These are phyloP conservation scores for Copidosoma floridanum DNA, from an alignment of 1,140 invertebrate genomes.

Conservation along the genomic window DNA sequence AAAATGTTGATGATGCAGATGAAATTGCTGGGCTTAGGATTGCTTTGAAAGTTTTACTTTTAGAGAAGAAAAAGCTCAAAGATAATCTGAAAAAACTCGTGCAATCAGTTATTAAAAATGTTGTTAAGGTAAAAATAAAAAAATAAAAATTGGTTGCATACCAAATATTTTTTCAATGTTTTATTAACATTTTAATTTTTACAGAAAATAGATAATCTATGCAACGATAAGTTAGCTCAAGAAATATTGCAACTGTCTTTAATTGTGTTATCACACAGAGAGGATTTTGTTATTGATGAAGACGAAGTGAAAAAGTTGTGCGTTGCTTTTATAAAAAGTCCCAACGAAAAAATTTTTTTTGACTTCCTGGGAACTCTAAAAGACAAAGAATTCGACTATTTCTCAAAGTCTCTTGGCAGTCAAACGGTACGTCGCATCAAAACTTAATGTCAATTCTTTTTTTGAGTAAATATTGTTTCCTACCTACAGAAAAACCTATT, in stretches of 20 bases:
- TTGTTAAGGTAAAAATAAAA: background rate
- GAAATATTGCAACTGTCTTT: slow-evolving; percentile 18
- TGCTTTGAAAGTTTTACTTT: slow-evolving; percentile 13
- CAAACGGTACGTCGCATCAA: too few species aligned
- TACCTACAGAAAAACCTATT: slow-evolving; percentile 17
- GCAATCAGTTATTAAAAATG: background rate
- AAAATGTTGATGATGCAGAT: slow-evolving; percentile 10
- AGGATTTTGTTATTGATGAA: slow-evolving; percentile 5
- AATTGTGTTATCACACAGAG: slow-evolving; percentile 7
- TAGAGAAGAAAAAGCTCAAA: background rate
- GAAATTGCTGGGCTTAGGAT: slow-evolving; percentile 15
- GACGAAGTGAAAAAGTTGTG: slow-evolving; percentile 11
- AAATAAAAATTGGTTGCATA: background rate
- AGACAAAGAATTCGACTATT: slow-evolving; percentile 19
- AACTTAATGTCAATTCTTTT: too few species aligned
- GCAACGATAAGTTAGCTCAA: background rate
- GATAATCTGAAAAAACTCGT: slow-evolving; percentile 1
- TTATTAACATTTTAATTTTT: slow-evolving; percentile 3
- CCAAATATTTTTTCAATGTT: background rate
- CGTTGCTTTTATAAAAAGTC: slow-evolving; percentile 9
- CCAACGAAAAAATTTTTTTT: slow-evolving; percentile 13
- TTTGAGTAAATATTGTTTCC: too few species aligned
- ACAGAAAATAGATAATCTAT: background rate
- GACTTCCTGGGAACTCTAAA: slow-evolving; percentile 13
- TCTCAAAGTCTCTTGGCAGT: background rate